Conservation (phyloP, 2,113 vertebrate species). For the Brevimyrus niger region DNA sequence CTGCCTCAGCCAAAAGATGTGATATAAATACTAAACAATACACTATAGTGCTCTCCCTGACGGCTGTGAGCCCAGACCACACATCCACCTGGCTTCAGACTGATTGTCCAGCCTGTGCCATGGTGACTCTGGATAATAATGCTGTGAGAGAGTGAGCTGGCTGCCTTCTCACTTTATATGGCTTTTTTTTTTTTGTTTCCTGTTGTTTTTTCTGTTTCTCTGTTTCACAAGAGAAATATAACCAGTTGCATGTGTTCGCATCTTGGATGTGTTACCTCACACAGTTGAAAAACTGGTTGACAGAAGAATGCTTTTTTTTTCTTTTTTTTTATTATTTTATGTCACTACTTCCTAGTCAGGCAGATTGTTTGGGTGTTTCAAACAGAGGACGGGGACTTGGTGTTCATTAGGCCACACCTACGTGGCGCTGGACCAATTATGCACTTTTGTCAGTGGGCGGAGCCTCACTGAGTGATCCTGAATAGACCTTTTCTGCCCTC, state of each 20-base stretch:
- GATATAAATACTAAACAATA: neutral
- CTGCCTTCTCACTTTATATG: neutral
- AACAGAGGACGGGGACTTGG: neutral
- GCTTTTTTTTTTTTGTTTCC: neutral
- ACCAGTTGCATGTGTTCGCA: neutral
- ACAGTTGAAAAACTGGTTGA: slow-evolving; percentile 3
- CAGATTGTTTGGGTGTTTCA: too few relatives aligned
- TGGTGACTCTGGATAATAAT: neutral
- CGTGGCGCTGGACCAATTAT: neutral
- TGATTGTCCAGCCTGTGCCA: neutral
- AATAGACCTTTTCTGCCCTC: neutral
- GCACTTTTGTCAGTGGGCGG: neutral
- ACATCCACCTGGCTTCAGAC: neutral
- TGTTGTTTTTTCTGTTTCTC: neutral
- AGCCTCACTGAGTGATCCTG: neutral
- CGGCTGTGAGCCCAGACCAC: neutral
- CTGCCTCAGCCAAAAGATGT: neutral
- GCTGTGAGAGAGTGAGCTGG: neutral
- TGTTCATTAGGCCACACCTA: neutral
- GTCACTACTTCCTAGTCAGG: neutral
- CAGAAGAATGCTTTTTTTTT: neutral
- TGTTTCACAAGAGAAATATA: neutral
- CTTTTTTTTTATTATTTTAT: neutral
- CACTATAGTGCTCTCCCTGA: neutral
- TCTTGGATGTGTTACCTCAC: neutral